These are phyloP conservation scores for Ceratotherium simum DNA, from an alignment of 2,113 vertebrate genomes.

Conservation along the genomic window DNA sequence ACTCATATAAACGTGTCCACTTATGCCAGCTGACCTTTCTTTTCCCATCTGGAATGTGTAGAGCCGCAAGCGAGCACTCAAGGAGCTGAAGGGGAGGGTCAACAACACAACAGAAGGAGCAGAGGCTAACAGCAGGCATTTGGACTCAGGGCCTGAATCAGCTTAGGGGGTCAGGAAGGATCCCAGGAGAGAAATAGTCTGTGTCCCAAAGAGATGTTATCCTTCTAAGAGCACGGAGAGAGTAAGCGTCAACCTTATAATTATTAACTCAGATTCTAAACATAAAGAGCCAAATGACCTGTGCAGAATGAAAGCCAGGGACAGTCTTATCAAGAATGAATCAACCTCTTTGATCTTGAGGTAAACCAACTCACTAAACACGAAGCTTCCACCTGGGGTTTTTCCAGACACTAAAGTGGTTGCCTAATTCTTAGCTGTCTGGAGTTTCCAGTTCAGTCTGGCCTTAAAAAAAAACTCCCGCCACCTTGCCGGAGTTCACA, in stretches of 20 bases:
- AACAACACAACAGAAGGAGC: background rate
- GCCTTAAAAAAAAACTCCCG: slow-evolving; percentile 38
- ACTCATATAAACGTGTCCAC: background rate
- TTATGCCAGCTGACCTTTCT: slow-evolving; percentile 26
- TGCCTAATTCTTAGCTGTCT: slow-evolving; percentile 72
- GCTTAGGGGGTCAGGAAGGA: background rate
- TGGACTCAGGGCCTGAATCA: background rate
- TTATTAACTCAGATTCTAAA: slow-evolving; percentile 76
- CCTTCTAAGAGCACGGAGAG: background rate
- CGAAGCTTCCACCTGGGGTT: slow-evolving; percentile 63
- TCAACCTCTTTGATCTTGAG: slow-evolving; percentile 76
- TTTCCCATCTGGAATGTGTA: background rate
- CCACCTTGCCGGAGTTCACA: background rate
- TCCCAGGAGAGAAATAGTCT: background rate
- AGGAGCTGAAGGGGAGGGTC: background rate
- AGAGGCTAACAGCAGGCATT: background rate
- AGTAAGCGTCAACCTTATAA: slow-evolving; percentile 48
- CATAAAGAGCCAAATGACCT: slow-evolving; percentile 61
- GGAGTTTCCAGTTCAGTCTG: slow-evolving; percentile 74
- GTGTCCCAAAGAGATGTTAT: background rate
- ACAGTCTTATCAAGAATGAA: slow-evolving; percentile 57
- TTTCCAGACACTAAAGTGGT: slow-evolving; percentile 75
- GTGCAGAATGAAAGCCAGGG: slow-evolving; percentile 41
- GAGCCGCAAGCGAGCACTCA: background rate
- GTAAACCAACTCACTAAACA: slow-evolving; percentile 51